phyloP scores from a whole-genome alignment of 2,797 vertebrate species.

The Dicrostonyx torquatus region DNA sequence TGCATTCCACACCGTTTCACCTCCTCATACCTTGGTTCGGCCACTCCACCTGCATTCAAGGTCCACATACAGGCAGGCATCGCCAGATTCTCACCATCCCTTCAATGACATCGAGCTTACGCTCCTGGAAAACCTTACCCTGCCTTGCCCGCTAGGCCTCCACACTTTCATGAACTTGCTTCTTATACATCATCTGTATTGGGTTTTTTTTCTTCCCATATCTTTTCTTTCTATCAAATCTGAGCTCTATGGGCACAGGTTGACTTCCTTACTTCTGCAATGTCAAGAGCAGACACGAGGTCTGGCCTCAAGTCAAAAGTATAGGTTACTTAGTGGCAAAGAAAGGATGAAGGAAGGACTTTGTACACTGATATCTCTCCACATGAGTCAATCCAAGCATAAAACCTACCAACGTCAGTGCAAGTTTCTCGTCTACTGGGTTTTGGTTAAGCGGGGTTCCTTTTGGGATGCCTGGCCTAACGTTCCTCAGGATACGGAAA shows the following conservation, averaged over 20 bases:
- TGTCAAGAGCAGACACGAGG: background rate
- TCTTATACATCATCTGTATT: background rate
- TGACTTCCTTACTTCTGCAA: background rate
- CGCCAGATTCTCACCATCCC: background rate
- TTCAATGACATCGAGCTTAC: background rate
- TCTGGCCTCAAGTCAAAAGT: slow-evolving; percentile 1
- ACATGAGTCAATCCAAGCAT: background rate
- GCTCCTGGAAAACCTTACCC: background rate
- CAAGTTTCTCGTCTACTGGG: background rate
- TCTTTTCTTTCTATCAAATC: background rate
- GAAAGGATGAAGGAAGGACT: slow-evolving; percentile 34
- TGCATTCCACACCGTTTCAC: background rate
- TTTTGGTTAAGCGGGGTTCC: slow-evolving; percentile 24
- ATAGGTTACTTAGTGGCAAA: slow-evolving; percentile 14
- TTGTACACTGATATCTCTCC: background rate
- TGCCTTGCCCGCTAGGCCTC: background rate
- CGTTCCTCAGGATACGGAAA: background rate
- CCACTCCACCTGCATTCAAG: background rate
- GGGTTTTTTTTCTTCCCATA: background rate
- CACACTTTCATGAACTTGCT: background rate
- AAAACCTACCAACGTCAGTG: background rate
- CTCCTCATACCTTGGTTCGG: background rate
- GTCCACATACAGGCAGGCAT: background rate
- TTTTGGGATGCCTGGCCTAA: slow-evolving; percentile 4
- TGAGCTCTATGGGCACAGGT: background rate